Evolutionary conservation across 2,797 vertebrate species (phyloP).

Genomic region (Danio aesculapii): DNA sequence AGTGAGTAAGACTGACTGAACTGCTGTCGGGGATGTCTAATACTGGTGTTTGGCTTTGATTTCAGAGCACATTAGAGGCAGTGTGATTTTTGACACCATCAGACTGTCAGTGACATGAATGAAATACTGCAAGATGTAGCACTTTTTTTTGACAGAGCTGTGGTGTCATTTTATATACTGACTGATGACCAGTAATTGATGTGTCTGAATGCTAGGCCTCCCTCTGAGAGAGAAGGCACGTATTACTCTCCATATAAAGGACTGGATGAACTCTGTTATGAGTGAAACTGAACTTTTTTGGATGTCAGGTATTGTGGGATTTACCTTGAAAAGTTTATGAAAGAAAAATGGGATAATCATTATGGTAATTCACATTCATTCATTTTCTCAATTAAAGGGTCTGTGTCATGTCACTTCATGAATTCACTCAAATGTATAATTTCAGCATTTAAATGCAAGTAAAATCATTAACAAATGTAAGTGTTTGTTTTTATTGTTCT

Average conservation of each 20-base stretch:
- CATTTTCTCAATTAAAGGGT: slow-evolving; percentile 3
- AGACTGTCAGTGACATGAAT: slow-evolving; percentile 7
- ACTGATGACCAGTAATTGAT: neutral
- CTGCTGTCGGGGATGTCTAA: neutral
- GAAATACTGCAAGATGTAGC: slow-evolving; percentile 3
- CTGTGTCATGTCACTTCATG: neutral
- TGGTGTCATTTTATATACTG: slow-evolving; percentile 17
- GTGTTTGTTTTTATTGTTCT: slow-evolving; percentile 4
- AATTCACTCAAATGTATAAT: slow-evolving; percentile 21
- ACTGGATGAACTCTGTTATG: neutral
- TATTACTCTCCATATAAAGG: neutral
- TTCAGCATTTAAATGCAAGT: slow-evolving; percentile 1
- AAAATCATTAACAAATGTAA: neutral
- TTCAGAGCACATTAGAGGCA: slow-evolving; percentile 8
- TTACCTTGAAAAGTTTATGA: neutral
- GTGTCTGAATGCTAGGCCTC: neutral
- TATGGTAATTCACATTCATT: slow-evolving; percentile 9
- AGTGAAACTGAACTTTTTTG: neutral
- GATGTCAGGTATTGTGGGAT: neutral
- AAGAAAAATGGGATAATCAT: slow-evolving; percentile 8
- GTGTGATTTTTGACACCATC: neutral
- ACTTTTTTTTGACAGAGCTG: neutral
- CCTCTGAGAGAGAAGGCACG: slow-evolving; percentile 11
- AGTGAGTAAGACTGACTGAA: neutral
- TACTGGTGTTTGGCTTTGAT: slow-evolving; percentile 5